Base-by-base conservation (phyloP, 2,113 vertebrate species). In the Phalacrocorax carbo region DNA sequence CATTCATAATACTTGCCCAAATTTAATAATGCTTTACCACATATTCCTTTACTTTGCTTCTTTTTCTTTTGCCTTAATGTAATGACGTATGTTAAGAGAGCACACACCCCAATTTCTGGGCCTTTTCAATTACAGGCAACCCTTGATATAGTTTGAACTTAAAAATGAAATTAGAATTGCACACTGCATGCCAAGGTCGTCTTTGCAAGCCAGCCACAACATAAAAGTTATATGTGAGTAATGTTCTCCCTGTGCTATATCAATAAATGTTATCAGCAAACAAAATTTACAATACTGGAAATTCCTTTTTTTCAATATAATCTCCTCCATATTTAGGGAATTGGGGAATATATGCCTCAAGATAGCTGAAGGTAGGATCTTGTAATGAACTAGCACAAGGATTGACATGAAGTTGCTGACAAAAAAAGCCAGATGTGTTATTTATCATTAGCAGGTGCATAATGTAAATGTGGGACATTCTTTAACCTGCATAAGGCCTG, bases 81-180 rank as follows among this genome's bases (percentile, higher is more conserved):
- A 90, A 38, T 18, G 49, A 58, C 17, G 12, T 29, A 66, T 78
- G 23, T 81, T 82, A 20, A 88, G 38, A 95, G 54, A 79, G 36
- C 14, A 65, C 25, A 55, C 26, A 83, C 21, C 60, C 42, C 21
- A 46, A 93, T 71, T 93, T 84, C 88, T 82, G 38, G 23, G 25
- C 42, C 88, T 93, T 83, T 96, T 85, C 72, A 88, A 19, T 79
- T 70, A 78, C 78, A 88, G 66, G 38, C 58, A 97, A 82, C 23
- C 51, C 7, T 34, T 88, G 32, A 76, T 49, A 81, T 13, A 68
- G 78, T 57, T 90, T 79, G 85, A 79, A 93, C 42, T 94, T 89
- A 54, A 51, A 94, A 95, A 88, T 64, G 5, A 95, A 86, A 92
- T 69, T 51, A 46, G 22, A 83, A 94, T 80, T 69, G 34, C 64